Conservation (phyloP, 64 coral and sea anemone species). For the Cladopsammia gracilis region DNA sequence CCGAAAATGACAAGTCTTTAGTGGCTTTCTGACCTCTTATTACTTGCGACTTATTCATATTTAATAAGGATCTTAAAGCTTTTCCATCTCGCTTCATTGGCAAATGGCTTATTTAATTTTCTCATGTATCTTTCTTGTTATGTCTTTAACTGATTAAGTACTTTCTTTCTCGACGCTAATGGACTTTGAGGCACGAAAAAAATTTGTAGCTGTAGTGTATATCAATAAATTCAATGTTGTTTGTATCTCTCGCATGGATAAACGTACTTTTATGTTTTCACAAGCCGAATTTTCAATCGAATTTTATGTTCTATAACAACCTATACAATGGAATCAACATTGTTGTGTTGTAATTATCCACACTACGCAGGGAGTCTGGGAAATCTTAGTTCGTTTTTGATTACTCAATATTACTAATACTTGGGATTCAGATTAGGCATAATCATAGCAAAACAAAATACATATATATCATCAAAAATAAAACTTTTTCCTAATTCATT, state of each 20-base stretch:
- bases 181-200: conserved; percentile 4
- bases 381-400: conserved; percentile 37
- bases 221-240: too few relatives aligned
- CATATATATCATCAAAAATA: background rate
- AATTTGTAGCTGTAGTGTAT: too few relatives aligned
- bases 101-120: conserved; percentile 99
- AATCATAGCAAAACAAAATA: conserved; percentile 33
- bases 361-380: conserved; percentile 29
- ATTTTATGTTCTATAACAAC: background rate
- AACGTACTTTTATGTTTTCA: too few relatives aligned
- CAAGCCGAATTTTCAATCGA: background rate
- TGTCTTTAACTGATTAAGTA: conserved; percentile 91
- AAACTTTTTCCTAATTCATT: background rate
- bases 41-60: conserved; percentile 43
- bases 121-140: conserved; percentile 92
- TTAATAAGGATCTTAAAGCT: conserved; percentile 68
- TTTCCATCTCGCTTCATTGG: conserved; percentile 79
- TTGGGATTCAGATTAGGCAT: conserved; percentile 45
- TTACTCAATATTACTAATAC: conserved; percentile 44
- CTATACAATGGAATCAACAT: background rate
- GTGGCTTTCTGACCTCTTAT: conserved; percentile 73
- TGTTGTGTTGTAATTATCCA: conserved; percentile 21
- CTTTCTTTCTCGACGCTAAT: conserved; percentile 34
- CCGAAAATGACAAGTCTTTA: conserved; percentile 77
- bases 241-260: too few relatives aligned